Conservation (phyloP, 2,888 invertebrate genomes). For the Biston betularia region DNA sequence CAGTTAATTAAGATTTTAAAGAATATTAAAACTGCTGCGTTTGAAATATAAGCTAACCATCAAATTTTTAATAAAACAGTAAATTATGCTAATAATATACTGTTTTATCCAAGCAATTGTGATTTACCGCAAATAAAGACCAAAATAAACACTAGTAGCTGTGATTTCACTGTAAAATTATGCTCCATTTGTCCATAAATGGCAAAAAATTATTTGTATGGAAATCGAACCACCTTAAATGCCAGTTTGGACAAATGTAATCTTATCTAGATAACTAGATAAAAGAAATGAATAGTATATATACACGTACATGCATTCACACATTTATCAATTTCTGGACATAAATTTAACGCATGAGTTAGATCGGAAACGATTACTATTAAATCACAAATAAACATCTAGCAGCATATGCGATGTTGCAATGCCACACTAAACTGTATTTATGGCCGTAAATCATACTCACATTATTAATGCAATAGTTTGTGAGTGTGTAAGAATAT, state of each 20-base stretch:
- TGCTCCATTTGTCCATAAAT: too few relatives aligned
- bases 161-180: too few relatives aligned
- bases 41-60: not conserved
- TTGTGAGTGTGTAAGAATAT: not conserved
- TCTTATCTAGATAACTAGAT: too few relatives aligned
- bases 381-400: constrained; percentile 32
- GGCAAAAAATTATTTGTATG: too few relatives aligned
- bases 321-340: constrained; percentile 18
- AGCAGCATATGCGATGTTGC: constrained; percentile 52
- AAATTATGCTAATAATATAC: too few relatives aligned
- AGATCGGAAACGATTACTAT: constrained; percentile 32
- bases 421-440: constrained; percentile 63
- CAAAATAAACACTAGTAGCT: too few relatives aligned
- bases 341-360: constrained; percentile 13
- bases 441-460: constrained; percentile 67
- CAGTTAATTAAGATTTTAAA: constrained; percentile 8
- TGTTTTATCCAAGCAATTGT: too few relatives aligned
- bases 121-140: too few relatives aligned
- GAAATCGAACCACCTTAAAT: too few relatives aligned
- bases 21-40: not conserved
- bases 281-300: too few relatives aligned
- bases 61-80: too few relatives aligned
- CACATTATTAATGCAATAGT: not conserved
- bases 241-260: too few relatives aligned
- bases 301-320: not conserved